Base-by-base conservation (phyloP, 2,797 vertebrate genomes). In the Hafferia zeledoni region DNA sequence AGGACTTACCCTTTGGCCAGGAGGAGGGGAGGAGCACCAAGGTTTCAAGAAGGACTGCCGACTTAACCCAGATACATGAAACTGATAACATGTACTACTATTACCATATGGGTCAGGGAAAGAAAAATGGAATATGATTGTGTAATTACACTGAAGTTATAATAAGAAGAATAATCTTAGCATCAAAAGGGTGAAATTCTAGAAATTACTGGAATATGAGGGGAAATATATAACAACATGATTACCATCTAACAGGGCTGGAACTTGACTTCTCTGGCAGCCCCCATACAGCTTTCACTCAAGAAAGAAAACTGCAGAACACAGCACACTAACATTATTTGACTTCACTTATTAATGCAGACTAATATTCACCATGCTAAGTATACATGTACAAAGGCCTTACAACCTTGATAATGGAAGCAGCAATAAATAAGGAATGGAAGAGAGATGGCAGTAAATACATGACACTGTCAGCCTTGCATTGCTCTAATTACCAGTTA, bases 281-380 rank as follows among this genome's bases (percentile, higher is more conserved):
- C 25, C 23, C n/a, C 22, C 25, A 44, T 37, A 31, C 13, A 80
- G 52, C 20, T 83, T 83, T 79, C 65, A 63, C 41, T 90, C 27
- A 72, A 61, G 55, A 89, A 81, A 27, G 41, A 61, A 77, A 91
- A 52, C 44, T 41, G n/a, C n/a, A 75, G 43, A 69, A 72, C 47
- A 63, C 4, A 69, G 61, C 37, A 74, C 33, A 33, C 35, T 69
- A 69, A 56, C 8, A 25, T 69, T 55, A 88, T 15, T 31, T 22
- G 70, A 61, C 82, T 77, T 92, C 76, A 86, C 82, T 91, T 93
- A 88, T 92, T 91, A 70, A 83, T 2, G 4, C 53, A 70, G 33
- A 59, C 10, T 72, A 91, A 94, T 72, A 92, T 88, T 93, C 84
- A 86, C 59, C 43, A 76, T 88, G 52, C 47, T 49, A 79, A 90